Conservation (phyloP, 1,140 invertebrate species). For the Heliconius nattereri region DNA sequence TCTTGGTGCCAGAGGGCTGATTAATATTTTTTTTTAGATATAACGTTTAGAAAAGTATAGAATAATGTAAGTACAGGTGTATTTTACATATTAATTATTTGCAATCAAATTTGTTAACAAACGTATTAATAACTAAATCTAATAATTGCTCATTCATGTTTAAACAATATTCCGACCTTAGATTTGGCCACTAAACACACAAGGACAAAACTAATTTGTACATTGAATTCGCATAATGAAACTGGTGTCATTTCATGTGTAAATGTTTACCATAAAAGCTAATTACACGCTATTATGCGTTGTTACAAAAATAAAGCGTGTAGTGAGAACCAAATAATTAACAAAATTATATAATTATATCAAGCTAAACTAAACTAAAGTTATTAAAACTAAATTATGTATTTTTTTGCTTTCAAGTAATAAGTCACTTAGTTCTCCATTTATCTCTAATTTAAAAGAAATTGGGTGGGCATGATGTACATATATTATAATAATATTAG, state of each 20-base stretch:
- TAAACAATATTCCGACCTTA: slow-evolving; percentile 12
- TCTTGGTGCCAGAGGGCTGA: no score
- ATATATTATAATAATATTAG: no score
- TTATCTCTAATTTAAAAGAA: no score
- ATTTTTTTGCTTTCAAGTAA: no score
- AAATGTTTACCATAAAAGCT: slow-evolving; percentile 11
- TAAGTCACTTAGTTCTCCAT: no score
- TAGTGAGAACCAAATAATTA: neutral
- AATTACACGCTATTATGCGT: neutral
- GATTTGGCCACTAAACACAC: neutral
- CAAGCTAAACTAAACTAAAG: no score
- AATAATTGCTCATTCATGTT: slow-evolving; percentile 9
- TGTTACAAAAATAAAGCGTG: neutral
- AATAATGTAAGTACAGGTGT: neutral
- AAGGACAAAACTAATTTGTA: slow-evolving; percentile 7
- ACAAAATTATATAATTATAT: no score
- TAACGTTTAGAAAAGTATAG: no score
- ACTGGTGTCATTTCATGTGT: slow-evolving; percentile 8
- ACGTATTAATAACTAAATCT: neutral
- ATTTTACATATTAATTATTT: neutral
- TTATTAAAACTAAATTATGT: no score
- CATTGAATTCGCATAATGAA: slow-evolving; percentile 6
- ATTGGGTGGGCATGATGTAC: no score
- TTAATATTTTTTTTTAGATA: no score
- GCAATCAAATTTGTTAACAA: neutral